Evolutionary conservation across 2,113 vertebrate genomes (phyloP).

Genomic region (Sinocyclocheilus anophthalmus): DNA sequence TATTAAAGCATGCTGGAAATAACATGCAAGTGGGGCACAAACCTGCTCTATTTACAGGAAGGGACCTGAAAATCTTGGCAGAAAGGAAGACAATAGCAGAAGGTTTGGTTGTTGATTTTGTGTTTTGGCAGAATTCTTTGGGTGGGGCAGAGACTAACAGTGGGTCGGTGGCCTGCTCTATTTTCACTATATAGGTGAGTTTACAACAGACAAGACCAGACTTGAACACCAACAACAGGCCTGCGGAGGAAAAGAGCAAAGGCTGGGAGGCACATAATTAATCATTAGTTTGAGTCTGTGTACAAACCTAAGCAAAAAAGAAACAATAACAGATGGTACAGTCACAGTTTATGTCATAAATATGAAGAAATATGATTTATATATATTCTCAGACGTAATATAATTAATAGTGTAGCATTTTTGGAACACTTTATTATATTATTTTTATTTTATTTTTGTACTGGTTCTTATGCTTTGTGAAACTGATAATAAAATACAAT

Average conservation of each 20-base stretch:
- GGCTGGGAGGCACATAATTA: background rate
- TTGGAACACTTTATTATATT: background rate
- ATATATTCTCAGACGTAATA: background rate
- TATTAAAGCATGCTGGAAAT: background rate
- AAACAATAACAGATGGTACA: conserved; percentile 19
- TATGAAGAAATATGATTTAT: background rate
- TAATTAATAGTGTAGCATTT: background rate
- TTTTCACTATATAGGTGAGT: conserved; percentile 39
- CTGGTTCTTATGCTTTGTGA: no score
- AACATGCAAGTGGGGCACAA: conserved; percentile 17
- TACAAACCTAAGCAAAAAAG: conserved; percentile 12
- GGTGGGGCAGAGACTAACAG: conserved; percentile 42
- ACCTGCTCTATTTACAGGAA: conserved; percentile 20
- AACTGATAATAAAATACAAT: no score
- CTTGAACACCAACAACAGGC: conserved; percentile 42
- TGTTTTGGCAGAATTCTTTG: no score
- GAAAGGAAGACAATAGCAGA: conserved; percentile 11
- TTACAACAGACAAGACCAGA: conserved; percentile 52
- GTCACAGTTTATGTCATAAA: background rate
- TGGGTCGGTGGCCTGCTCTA: conserved; percentile 40
- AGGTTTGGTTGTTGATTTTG: no score
- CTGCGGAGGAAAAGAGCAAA: conserved; percentile 22
- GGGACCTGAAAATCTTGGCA: conserved; percentile 1
- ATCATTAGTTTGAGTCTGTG: conserved; percentile 27
- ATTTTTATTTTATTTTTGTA: no score